Evolutionary conservation across 2,888 invertebrate genomes (phyloP).

Genomic region (Drosophila sordidapex): DNA sequence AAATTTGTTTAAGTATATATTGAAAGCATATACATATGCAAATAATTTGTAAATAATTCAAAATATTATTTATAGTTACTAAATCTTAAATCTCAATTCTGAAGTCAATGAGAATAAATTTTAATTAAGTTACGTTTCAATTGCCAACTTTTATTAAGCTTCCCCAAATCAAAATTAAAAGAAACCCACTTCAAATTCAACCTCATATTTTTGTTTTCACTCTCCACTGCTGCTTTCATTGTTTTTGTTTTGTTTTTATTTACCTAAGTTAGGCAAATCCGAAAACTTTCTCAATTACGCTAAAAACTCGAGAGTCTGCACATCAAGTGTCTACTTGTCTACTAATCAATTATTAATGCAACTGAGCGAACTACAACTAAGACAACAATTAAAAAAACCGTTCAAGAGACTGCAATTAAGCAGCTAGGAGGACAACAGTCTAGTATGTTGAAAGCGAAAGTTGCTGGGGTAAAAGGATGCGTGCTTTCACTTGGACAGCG

Average conservation of each 20-base stretch:
- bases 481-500: slow-evolving; percentile 34
- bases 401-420: slow-evolving; percentile 36
- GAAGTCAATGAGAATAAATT: neutral
- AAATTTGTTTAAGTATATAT: neutral
- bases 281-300: slow-evolving; percentile 51
- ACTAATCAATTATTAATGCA: slow-evolving; percentile 61
- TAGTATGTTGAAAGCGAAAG: slow-evolving; percentile 43
- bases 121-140: neutral
- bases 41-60: neutral
- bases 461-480: slow-evolving; percentile 22
- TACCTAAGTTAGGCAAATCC: slow-evolving; percentile 4
- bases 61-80: neutral
- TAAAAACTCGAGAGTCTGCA: slow-evolving; percentile 21
- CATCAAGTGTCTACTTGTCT: slow-evolving; percentile 34
- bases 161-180: neutral
- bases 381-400: slow-evolving; percentile 39
- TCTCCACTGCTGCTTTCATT: neutral
- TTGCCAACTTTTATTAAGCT: neutral
- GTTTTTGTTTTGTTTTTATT: slow-evolving; percentile 9
- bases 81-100: neutral
- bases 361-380: slow-evolving; percentile 27
- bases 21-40: neutral
- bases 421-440: slow-evolving; percentile 6
- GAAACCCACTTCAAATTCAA: neutral
- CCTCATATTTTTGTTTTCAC: neutral